A percentile compares a stretch with the other conserved stretches of the same genome.
phyloP scores from a whole-genome alignment of 2,113 vertebrate species.

The Corydoras sp. region DNA sequence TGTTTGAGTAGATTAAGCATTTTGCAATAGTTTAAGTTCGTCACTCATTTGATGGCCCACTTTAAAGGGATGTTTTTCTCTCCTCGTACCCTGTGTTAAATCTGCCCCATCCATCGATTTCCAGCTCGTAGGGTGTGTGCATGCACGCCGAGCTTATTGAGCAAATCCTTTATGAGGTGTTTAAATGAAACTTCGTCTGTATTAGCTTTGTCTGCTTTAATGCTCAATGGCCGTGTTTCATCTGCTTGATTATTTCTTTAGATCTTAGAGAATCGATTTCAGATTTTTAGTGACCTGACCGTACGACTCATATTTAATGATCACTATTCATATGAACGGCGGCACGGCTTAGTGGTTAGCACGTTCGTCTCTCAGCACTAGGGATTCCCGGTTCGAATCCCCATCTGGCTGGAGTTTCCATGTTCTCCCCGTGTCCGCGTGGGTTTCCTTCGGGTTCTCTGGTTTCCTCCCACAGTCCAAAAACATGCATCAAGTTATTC shows the following conservation, averaged over 20 bases:
- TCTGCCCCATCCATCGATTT: constrained; percentile 62
- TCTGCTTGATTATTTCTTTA: neutral
- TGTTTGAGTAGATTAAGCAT: constrained; percentile 40
- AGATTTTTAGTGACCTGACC: no score
- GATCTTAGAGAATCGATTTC: neutral
- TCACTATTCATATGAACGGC: no score
- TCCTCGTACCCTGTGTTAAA: constrained; percentile 54
- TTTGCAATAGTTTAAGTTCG: constrained; percentile 40
- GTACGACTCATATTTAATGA: no score
- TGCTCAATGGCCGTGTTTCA: neutral
- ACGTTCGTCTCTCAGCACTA: no score
- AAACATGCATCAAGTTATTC: no score
- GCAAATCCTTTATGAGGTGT: constrained; percentile 66
- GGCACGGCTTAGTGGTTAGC: no score
- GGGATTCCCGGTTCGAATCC: no score
- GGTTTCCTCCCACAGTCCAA: no score
- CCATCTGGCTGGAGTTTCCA: no score
- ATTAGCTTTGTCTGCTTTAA: constrained; percentile 53
- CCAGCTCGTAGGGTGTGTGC: constrained; percentile 52
- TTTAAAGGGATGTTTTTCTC: constrained; percentile 57
- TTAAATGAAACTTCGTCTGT: constrained; percentile 52
- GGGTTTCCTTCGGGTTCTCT: no score
- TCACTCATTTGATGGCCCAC: constrained; percentile 53
- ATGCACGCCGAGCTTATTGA: constrained; percentile 56
- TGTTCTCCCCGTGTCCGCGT: no score